Evolutionary conservation across 1,140 invertebrate species (phyloP).

Genomic region (Tetramorium alpestre): DNA sequence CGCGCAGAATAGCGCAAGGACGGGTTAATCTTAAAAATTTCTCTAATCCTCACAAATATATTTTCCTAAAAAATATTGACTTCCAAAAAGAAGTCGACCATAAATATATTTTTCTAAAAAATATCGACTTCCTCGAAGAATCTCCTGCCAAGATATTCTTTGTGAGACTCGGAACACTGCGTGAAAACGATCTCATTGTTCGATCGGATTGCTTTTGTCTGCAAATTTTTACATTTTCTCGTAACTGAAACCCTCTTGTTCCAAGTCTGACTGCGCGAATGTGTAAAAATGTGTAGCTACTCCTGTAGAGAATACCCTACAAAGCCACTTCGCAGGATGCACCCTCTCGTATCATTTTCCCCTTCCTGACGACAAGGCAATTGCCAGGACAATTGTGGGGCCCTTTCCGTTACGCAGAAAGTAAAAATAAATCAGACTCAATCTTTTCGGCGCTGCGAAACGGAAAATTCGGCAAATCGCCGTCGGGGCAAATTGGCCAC

Average conservation of each 20-base stretch:
- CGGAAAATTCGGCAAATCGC: not conserved
- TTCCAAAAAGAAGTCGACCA: too few species aligned
- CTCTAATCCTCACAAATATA: not conserved
- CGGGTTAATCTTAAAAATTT: not conserved
- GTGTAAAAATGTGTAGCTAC: not conserved
- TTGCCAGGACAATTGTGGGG: not conserved
- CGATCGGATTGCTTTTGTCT: not conserved
- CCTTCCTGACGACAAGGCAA: not conserved
- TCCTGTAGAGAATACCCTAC: not conserved
- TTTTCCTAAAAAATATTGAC: too few species aligned
- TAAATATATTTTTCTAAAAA: not conserved
- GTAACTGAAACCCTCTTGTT: not conserved
- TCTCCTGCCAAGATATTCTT: not conserved
- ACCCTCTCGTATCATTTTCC: not conserved
- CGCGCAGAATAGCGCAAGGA: too few species aligned
- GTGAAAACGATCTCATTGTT: not conserved
- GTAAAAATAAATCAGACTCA: not conserved
- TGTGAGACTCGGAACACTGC: not conserved
- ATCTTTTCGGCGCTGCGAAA: not conserved
- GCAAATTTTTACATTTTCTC: not conserved
- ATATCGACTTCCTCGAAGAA: not conserved
- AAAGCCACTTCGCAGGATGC: not conserved
- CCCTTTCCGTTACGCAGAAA: not conserved
- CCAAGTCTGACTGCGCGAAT: not conserved
- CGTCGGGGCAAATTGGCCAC: too few species aligned